These are phyloP conservation scores for Stratiomys singularior DNA, from an alignment of 2,888 invertebrate genomes.

Conservation along the genomic window DNA sequence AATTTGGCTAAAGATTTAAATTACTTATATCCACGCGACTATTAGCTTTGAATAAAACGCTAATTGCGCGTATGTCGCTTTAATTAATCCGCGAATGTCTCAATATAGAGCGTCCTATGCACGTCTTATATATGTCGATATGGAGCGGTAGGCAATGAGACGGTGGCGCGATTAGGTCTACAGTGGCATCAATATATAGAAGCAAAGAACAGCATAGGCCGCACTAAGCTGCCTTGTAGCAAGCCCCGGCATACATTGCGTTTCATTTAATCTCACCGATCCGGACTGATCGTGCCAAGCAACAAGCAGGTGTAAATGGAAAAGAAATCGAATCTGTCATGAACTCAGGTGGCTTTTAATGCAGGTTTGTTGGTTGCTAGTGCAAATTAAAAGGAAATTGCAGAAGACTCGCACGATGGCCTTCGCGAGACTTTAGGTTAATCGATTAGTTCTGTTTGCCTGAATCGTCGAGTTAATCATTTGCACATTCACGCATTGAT, in stretches of 20 bases:
- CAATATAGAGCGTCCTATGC: slow-evolving; percentile 43
- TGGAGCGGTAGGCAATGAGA: not conserved
- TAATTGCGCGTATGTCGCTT: slow-evolving; percentile 53
- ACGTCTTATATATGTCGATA: not conserved
- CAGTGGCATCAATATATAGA: not conserved
- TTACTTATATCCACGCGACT: slow-evolving; percentile 53
- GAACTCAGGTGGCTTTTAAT: slow-evolving; percentile 9
- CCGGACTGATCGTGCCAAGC: slow-evolving; percentile 1
- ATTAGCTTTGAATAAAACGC: slow-evolving; percentile 50
- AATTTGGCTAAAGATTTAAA: slow-evolving; percentile 52
- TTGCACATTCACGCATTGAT: slow-evolving; percentile 49
- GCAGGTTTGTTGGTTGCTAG: not conserved
- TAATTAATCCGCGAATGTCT: slow-evolving; percentile 53
- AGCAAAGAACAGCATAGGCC: slow-evolving; percentile 13
- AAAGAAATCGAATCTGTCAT: slow-evolving; percentile 32
- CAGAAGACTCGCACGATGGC: not conserved
- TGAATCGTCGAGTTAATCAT: slow-evolving; percentile 48
- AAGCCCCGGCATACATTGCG: not conserved
- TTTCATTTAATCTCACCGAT: not conserved
- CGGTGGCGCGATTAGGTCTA: slow-evolving; percentile 21
- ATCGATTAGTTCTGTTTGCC: slow-evolving; percentile 50
- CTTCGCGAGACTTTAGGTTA: slow-evolving; percentile 30
- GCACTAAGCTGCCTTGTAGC: slow-evolving; percentile 28
- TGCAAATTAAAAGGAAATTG: slow-evolving; percentile 30
- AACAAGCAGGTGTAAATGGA: slow-evolving; percentile 38